These are phyloP conservation scores for Cyclura pinguis DNA, from an alignment of 2,797 vertebrate genomes.

Conservation along the genomic window DNA sequence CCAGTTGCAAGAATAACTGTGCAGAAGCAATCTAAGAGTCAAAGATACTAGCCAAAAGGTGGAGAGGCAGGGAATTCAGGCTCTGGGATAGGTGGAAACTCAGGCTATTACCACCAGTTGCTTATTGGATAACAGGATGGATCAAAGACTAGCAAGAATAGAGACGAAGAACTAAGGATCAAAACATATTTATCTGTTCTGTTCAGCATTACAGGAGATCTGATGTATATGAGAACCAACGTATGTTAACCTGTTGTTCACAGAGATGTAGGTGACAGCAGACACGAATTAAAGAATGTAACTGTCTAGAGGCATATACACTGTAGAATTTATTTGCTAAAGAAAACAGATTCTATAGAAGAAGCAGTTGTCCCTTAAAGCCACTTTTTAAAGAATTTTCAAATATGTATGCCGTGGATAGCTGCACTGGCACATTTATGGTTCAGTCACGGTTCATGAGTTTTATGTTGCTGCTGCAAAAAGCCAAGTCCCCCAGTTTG, in stretches of 20 bases:
- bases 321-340: neutral
- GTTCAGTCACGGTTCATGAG: slow-evolving; percentile 47
- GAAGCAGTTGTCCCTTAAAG: neutral
- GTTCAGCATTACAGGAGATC: neutral
- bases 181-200: neutral
- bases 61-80: neutral
- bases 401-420: neutral
- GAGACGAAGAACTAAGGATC: neutral
- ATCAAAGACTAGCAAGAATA: neutral
- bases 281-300: neutral
- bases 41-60: neutral
- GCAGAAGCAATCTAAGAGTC: neutral
- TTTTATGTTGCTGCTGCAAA: neutral
- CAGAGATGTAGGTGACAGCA: neutral
- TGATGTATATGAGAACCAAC: neutral
- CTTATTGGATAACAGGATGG: neutral
- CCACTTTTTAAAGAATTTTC: neutral
- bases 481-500: slow-evolving; percentile 62
- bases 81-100: neutral
- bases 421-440: slow-evolving; percentile 10
- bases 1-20: neutral
- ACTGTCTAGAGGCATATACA: neutral
- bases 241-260: neutral
- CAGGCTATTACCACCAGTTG: neutral
- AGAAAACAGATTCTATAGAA: rapidly evolving